Evolutionary conservation across 2,888 invertebrate genomes (phyloP).

Genomic region (Diaperis boleti): DNA sequence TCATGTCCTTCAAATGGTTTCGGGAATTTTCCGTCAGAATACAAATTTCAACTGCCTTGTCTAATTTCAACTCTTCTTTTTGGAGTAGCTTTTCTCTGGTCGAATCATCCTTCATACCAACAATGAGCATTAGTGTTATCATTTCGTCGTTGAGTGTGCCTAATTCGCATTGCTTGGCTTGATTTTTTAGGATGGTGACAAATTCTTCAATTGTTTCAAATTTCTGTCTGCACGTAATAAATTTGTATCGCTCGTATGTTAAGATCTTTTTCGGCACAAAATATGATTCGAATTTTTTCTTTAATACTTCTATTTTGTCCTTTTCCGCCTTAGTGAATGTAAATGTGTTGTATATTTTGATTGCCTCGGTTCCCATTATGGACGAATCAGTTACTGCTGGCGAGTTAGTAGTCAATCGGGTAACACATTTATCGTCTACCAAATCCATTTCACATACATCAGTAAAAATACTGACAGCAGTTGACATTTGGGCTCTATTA

Average conservation of each 20-base stretch:
- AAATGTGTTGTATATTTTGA: too few relatives aligned
- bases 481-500: too few relatives aligned
- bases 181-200: slow-evolving; percentile 32
- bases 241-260: slow-evolving; percentile 28
- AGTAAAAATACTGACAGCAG: too few relatives aligned
- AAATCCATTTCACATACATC: too few relatives aligned
- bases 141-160: slow-evolving; percentile 22
- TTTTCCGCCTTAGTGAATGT: too few relatives aligned
- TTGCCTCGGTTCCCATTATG: too few relatives aligned
- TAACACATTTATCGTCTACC: too few relatives aligned
- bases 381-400: too few relatives aligned
- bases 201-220: slow-evolving; percentile 31
- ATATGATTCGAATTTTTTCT: slow-evolving; percentile 20
- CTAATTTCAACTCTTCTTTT: slow-evolving; percentile 16
- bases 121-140: slow-evolving; percentile 32
- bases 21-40: slow-evolving; percentile 17
- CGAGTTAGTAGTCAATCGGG: too few relatives aligned
- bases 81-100: slow-evolving; percentile 30
- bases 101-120: slow-evolving; percentile 23
- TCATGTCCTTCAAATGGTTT: slow-evolving; percentile 25
- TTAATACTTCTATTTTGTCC: slow-evolving; percentile 41
- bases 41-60: slow-evolving; percentile 16
- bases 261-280: slow-evolving; percentile 32
- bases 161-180: slow-evolving; percentile 32
- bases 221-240: slow-evolving; percentile 11